Evolutionary conservation across 2,888 invertebrate species (phyloP), one percentile per base, ranked within the genome.

Genomic region (Cryptophagus acutangulus): DNA sequence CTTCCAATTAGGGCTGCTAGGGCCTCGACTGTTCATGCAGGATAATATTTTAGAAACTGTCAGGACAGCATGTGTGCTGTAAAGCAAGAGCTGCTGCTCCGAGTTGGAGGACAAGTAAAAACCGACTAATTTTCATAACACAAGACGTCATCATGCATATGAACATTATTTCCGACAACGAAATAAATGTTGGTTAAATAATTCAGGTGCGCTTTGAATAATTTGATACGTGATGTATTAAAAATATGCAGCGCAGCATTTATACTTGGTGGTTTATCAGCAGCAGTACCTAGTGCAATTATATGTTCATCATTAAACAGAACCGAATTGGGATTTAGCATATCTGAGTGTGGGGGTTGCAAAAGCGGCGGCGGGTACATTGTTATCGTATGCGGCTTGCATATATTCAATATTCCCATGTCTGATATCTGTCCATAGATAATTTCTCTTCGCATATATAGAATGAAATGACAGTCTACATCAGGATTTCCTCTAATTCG

Each of bases 1-100:
- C 52, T 53, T 49, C 53, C 55, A 60, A 59, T 62, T 58, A 58
- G 54, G n/a, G n/a, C n/a, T n/a, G n/a, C 49, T 53, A 51, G 52
- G 47, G 31, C 24, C n/a, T n/a, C n/a, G 33, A 12, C 35, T 12
- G 26, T 36, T 35, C 35, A 38, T 45, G 35, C 20, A 39, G 42
- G 42, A 48, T 45, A 47, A 41, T 52, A 51, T 51, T 48, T 49
- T 43, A 47, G 45, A 31, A 31, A 31, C 31, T 31, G 31, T 31
- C 31, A 31, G 31, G 6, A 20, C 31, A 31, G 4, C 31, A 31
- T 31, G 31, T 31, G 31, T 31, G 31, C 37, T 35, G 38, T 45
- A 50, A 41, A 42, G 35, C 45, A 43, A 43, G 43, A 39, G 42
- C 26, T 18, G 30, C 34, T 39, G 42, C 20, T 20, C 20, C 20